Evolutionary conservation across 2,113 vertebrate species (phyloP), one percentile per base, ranked within the genome.

Genomic region (Pionites leucogaster): DNA sequence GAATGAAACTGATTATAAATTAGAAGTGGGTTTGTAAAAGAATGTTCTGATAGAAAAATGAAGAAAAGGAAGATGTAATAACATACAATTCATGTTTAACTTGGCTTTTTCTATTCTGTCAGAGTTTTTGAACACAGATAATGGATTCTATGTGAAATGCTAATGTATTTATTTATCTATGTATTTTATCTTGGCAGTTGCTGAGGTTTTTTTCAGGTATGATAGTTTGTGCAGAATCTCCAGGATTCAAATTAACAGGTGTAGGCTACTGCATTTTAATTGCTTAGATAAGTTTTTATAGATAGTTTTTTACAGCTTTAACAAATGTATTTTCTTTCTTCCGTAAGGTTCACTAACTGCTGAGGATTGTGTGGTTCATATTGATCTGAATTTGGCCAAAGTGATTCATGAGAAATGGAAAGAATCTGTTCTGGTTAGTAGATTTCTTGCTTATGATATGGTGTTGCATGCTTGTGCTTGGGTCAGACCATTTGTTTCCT

Each of bases 341-440:
- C 90, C 46, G 25, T 92, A 96, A 99, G 99, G 97, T 39, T 96
- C 97, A 15, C 98, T 99, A 93, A 99, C 98, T 63, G 70, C 97
- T 91, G 99, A 99, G 76, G 99, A 99, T 93, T 99, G 98, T 96
- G 97, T 98, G 52, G 99, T 99, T 92, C 98, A 98, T 89, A 99
- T 99, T 98, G 99, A 99, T 97, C 97, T 99, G 92, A 99, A 98
- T 95, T 97, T 99, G 96, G 99, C 99, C 88, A 99, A 98, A 98
- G 98, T 98, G 88, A 98, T 99, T 79, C 99, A 99, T 97, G 99
- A 99, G 93, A 99, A 99, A 96, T 99, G 99, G 99, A 99, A 99
- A 97, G 98, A 99, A 94, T 99, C 99, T 82, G 98, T 99, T 82
- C 98, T 99, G 98, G 99, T 99, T 90, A 96, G 98, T 98, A 96